Base-by-base conservation (phyloP, 2,113 vertebrate species). In the Morone chrysops region DNA sequence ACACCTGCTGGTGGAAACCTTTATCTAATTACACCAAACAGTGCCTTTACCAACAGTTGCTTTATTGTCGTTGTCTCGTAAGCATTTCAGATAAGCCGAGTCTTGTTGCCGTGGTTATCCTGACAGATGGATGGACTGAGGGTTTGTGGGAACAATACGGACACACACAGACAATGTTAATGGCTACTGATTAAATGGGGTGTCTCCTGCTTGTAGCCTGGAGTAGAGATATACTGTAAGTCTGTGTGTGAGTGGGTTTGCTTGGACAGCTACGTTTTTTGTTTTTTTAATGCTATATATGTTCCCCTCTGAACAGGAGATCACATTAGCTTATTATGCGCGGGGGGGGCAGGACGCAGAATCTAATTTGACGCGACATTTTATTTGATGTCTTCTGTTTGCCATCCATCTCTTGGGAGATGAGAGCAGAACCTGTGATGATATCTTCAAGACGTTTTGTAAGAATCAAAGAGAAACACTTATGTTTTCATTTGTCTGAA, bases 401-500 rank as follows among this genome's bases (percentile, higher is more conserved):
- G 63, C 50, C 1, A 31, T 83, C 56, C n/a, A 70, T 87, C 79
- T 85, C 73, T 53, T 47, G 77, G 83, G 84, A 91, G 70, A 78
- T 1, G 6, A 78, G 77, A 76, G 20, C 72, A 59, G 76, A 82
- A 89, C 66, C 72, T 89, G 77, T 82, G 80, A 83, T 81, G 63
- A 71, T 78, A 70, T 74, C 82, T 77, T 89, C 80, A 87, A 81
- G 63, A 84, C 8, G 18, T 70, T 68, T 60, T 54, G 18, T 67
- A 31, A 54, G 22, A 86, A 91, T 93, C 83, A 89, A 88, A 89
- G 62, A 74, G 20, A 47, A 80, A 4, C 66, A 67, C 56, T 60
- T 31, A 4, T 59, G 76, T 85, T 88, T 86, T 83, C 65, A 88
- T 88, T 80, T 80, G 78, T 68, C 50, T 83, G 43, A 60, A 83